phyloP scores from a whole-genome alignment of 2,797 vertebrate species.

The Microchirus variegatus region DNA sequence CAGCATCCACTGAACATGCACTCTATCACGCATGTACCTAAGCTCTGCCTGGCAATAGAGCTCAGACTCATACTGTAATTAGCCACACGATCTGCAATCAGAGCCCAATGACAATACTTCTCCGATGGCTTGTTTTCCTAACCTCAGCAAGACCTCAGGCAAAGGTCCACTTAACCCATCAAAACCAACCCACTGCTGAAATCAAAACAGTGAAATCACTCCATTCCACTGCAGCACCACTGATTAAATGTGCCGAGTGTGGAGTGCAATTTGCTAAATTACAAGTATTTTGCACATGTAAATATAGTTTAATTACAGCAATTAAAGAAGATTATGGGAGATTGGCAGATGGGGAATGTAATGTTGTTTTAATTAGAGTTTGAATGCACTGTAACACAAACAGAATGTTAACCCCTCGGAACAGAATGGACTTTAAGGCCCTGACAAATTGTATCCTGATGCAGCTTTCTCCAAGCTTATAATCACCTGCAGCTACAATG shows the following conservation, averaged over 20 bases:
- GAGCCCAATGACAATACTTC: conserved; percentile 91
- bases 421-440: conserved; percentile 89
- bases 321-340: conserved; percentile 99
- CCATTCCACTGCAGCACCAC: conserved; percentile 94
- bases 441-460: conserved; percentile 88
- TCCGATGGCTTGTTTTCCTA: conserved; percentile 90
- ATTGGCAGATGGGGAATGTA: conserved; percentile 99
- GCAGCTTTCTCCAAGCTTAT: conserved; percentile 78
- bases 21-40: conserved; percentile 42
- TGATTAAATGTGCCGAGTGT: conserved; percentile 99
- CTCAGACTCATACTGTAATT: conserved; percentile 87
- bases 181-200: conserved; percentile 91
- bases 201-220: conserved; percentile 99
- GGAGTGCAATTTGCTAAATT: conserved; percentile 99
- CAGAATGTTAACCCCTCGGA: conserved; percentile 99
- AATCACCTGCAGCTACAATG: conserved; percentile 81
- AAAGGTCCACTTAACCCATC: conserved; percentile 98
- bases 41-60: conserved; percentile 80
- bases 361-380: conserved; percentile 99
- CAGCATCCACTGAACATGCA: conserved; percentile 32
- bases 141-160: conserved; percentile 91
- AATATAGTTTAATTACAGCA: conserved; percentile 99
- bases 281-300: conserved; percentile 99
- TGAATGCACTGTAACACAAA: conserved; percentile 99
- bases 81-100: conserved; percentile 93